Conservation (phyloP, 2,797 vertebrate species). For the Acomys russatus region DNA sequence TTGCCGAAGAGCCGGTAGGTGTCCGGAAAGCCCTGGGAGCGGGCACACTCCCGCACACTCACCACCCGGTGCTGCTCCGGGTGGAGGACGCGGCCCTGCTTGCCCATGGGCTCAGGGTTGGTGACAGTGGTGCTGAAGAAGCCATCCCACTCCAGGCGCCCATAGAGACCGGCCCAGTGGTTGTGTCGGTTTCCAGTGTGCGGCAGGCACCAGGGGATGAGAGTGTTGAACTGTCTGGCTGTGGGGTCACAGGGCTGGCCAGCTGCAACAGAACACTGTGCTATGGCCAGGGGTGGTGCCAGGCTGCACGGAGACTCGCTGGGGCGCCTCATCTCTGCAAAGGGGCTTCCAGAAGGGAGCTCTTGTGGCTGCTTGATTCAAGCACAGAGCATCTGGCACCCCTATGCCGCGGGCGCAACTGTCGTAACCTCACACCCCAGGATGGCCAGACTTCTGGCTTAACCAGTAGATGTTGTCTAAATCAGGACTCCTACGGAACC, state of each 20-base stretch:
- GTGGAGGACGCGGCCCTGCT: slow-evolving; percentile 98
- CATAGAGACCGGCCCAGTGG: slow-evolving; percentile 98
- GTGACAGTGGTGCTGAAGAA: slow-evolving; percentile 99
- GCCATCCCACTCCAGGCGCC: slow-evolving; percentile 97
- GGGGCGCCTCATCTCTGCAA: not conserved
- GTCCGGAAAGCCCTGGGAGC: slow-evolving; percentile 98
- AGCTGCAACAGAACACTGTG: not conserved
- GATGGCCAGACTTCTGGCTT: not conserved
- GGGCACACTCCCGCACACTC: slow-evolving; percentile 96
- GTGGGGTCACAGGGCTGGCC: slow-evolving; percentile 95
- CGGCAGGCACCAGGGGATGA: slow-evolving; percentile 98
- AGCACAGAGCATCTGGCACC: no score
- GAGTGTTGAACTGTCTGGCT: slow-evolving; percentile 95
- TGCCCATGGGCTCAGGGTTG: slow-evolving; percentile 99
- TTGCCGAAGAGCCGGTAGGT: slow-evolving; percentile 98
- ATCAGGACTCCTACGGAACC: no score
- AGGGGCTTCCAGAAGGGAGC: not conserved
- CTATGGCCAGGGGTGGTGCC: not conserved
- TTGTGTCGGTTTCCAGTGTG: slow-evolving; percentile 97
- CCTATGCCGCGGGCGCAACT: not conserved
- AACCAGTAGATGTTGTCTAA: not conserved
- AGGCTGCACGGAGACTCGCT: not conserved
- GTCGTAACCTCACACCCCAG: not conserved
- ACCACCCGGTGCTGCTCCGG: slow-evolving; percentile 98
- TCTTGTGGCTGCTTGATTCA: not conserved